Base-by-base conservation (phyloP, 2,797 vertebrate genomes). In the Cyclopterus lumpus region DNA sequence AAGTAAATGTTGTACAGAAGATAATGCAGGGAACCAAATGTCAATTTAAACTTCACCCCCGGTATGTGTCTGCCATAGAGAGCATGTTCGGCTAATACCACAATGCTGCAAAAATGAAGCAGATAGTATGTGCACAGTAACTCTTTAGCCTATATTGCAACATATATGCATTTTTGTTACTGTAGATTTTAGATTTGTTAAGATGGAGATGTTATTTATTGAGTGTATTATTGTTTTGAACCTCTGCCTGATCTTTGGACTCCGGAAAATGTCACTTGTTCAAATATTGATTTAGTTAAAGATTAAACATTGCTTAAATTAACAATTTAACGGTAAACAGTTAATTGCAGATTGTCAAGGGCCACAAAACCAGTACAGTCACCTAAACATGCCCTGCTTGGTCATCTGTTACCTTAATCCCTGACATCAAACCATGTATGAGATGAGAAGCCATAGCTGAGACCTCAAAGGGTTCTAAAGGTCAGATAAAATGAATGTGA, bases 401-500 rank as follows among this genome's bases (percentile, higher is more conserved):
- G 6, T 48, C 1, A 10, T 48, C 1, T 71, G 24, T 26, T 59
- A 68, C 58, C 55, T 66, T 75, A 61, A 62, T 67, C 57, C 26
- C 55, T 38, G 34, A 61, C 20, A 38, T 75, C 22, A 49, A 48
- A 64, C 77, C 42, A 28, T 18, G 10, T 46, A 55, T 48, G 66
- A 81, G 53, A 83, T 80, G 58, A 70, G 75, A 75, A 67, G 63
- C 66, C 34, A 42, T 28, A 12, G 63, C 5, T 30, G 49, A 80
- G 77, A 67, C 71, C 83, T 69, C 60, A 22, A 67, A 60, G 68
- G 71, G 36, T 44, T 74, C 48, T 22, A 48, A 53, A 9, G 54
- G 58, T 67, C 63, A n/a, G 61, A 87, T 79, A n/a, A 85, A 86
- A 84, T 62, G 12, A 64, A 83, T 66, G 46, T 26, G 22, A 77